Base-by-base conservation (phyloP, 2,888 invertebrate genomes). In the Tipula lateralis region DNA sequence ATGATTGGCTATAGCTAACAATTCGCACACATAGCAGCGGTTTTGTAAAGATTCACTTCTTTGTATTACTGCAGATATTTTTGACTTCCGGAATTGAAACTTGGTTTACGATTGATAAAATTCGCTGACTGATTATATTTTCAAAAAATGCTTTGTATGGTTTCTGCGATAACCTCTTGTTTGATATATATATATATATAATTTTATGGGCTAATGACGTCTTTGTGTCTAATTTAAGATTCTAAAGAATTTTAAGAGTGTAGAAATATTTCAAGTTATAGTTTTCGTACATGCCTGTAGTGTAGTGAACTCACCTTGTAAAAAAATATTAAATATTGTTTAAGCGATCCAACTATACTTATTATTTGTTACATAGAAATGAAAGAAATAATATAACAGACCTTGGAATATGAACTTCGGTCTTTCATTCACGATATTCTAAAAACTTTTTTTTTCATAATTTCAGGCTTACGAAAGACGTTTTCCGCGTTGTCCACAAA, bases 401-500 rank as follows among this genome's bases (percentile, higher is more conserved):
- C 66, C 66, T 66, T 66, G 66, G 24, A 66, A 24, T 66, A 66
- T 66, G 24, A 66, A 66, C 66, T 66, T 66, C n/a, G 13, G 9
- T 66, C n/a, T n/a, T n/a, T 85, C 85, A 85, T 85, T 50, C 29
- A 44, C 16, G n/a, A n/a, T 5, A 81, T 39, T 39, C 39, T 39
- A 39, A 32, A 32, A 5, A 32, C 7, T 32, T 32, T 6, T 44
- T 84, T 84, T 84, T 24, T 85, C 85, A 86, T 85, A 86, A 88
- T 88, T 88, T 88, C 91, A 98, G 97, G 98, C 98, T 4, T 98
- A 98, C 90, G 96, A 98, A 91, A 93, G 94, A 88, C 94, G 98
- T 87, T 98, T 98, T 90, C 98, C 98, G 24, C 96, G 93, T 85
- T 98, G 98, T 89, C 95, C 96, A 30, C 96, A 97, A 92, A 98